Conservation (phyloP, 2,888 invertebrate species). For the Caenorhabditis uteleia region DNA sequence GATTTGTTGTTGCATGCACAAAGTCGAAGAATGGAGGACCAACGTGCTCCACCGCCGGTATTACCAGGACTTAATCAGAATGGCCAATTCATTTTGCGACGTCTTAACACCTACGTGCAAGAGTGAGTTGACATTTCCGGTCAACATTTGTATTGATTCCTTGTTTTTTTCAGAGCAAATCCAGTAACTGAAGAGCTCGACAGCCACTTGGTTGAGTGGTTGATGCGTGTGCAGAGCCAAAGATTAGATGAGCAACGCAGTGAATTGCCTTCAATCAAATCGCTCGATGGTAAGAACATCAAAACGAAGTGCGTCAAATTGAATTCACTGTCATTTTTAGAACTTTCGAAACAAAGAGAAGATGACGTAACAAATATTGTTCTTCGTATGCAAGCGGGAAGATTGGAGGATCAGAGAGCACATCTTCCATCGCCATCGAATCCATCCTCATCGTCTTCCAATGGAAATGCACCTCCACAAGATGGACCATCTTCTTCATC, state of each 20-base stretch:
- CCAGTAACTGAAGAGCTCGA: constrained; percentile 46
- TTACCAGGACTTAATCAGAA: constrained; percentile 48
- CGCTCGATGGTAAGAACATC: constrained; percentile 11
- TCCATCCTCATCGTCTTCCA: neutral
- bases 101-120: constrained; percentile 35
- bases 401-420: constrained; percentile 62
- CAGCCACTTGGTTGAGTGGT: constrained; percentile 45
- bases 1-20: constrained; percentile 55
- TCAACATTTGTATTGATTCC: neutral
- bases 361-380: constrained; percentile 60
- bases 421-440: constrained; percentile 23
- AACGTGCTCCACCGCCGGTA: constrained; percentile 40
- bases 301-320: neutral
- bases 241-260: constrained; percentile 63
- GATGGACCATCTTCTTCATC: too few relatives aligned
- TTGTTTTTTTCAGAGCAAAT: neutral
- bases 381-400: constrained; percentile 56
- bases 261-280: constrained; percentile 44
- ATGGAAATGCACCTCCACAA: too few relatives aligned
- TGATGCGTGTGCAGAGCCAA: constrained; percentile 58
- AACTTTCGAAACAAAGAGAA: constrained; percentile 42
- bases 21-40: constrained; percentile 52
- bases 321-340: too few relatives aligned
- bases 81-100: constrained; percentile 36
- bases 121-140: neutral